phyloP scores from a whole-genome alignment of 2,797 vertebrate genomes.

The Lepilemur septentrionalis region DNA sequence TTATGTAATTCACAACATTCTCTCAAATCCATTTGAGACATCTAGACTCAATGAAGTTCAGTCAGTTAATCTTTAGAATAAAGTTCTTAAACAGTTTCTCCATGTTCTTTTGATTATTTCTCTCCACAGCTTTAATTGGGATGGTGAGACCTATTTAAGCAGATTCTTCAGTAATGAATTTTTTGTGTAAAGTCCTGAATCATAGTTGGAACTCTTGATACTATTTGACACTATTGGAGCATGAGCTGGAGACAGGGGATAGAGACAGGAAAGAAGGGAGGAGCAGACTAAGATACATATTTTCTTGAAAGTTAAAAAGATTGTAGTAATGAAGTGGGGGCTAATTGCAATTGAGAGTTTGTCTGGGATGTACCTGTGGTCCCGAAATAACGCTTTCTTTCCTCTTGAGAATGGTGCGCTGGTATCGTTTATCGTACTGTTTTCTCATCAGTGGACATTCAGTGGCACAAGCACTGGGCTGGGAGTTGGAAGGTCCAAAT shows the following conservation, averaged over 20 bases:
- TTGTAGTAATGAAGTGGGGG: not conserved
- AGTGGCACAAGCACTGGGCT: not conserved
- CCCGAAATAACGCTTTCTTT: not conserved
- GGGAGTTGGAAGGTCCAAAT: not conserved
- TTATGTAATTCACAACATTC: constrained; percentile 41
- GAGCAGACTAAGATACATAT: not conserved
- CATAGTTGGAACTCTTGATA: not conserved
- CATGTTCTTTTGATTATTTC: not conserved
- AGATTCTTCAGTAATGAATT: not conserved
- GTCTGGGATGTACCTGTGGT: not conserved
- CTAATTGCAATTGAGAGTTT: not conserved
- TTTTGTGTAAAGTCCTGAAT: not conserved
- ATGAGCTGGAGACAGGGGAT: not conserved
- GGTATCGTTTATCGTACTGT: not conserved
- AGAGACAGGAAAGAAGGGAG: not conserved
- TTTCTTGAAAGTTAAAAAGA: not conserved
- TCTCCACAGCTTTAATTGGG: not conserved
- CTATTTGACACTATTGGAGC: not conserved
- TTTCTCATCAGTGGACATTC: not conserved
- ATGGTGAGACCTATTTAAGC: not conserved
- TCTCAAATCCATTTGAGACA: constrained; percentile 40
- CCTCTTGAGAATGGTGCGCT: not conserved
- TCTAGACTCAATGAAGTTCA: not conserved
- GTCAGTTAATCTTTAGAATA: not conserved
- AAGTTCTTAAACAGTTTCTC: constrained; percentile 1